Evolutionary conservation across 2,113 vertebrate species (phyloP), one percentile per base, ranked within the genome.

Genomic region (Bucco capensis): DNA sequence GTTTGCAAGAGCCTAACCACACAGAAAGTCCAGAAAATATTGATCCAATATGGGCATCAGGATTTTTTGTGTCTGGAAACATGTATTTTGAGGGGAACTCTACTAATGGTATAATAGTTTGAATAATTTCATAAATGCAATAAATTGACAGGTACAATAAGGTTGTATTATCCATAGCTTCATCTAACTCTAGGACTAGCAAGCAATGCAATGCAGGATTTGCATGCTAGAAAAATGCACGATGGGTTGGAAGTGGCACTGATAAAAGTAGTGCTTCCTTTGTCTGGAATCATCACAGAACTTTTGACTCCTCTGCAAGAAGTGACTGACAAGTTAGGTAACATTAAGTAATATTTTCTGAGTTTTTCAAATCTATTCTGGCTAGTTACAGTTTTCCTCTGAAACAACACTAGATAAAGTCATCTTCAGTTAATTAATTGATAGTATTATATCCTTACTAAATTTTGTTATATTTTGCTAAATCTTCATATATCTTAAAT

Each of bases 21-120:
- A 51, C 8, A 54, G 3, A 46, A 51, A 56, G 3, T 4, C 6
- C 49, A 65, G 13, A 88, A 78, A 71, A 69, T 8, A 38, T 28
- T 88, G 3, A 75, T 60, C 15, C 35, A 62, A 35, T 11, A 31
- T 4, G 8, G 4, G 28, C 19, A 69, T 15, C 8, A 27, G 3
- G 14, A 24, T 56, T 76, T 54, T 33, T 57, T 9, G 21, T 51
- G 6, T 74, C 81, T 64, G 12, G 40, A 86, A 53, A 30, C 1
- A 0, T 24, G 8, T 7, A 54, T 66, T 83, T 88, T 1, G 1
- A 72, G 9, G 10, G 19, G 9, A 86, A 42, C 3, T 44, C 16
- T 40, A 27, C 15, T 35, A 23, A 50, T 19, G 8, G 3, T 46
- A 31, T 30, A 70, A 42, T 11, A 62, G 1, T 65, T 62, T 6